Evolutionary conservation across 2,797 vertebrate species (phyloP).

Genomic region (Macropus fuliginosus): DNA sequence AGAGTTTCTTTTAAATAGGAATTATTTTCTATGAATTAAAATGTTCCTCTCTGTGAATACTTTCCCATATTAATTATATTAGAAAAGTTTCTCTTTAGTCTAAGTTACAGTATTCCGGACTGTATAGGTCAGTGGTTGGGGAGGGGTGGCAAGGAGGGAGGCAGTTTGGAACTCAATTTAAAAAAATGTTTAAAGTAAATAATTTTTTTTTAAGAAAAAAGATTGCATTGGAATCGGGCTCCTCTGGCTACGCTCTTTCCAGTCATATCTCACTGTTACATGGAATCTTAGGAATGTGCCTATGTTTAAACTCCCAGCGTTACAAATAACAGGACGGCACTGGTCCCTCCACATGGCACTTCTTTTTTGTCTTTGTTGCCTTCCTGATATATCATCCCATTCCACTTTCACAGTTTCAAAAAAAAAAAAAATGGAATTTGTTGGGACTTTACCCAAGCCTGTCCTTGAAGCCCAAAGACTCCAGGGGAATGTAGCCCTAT

Average conservation of each 20-base stretch:
- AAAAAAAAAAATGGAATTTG: not conserved
- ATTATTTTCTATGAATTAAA: not conserved
- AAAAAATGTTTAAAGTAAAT: not conserved
- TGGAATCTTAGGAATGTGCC: not conserved
- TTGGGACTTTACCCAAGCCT: not conserved
- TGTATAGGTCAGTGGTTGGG: not conserved
- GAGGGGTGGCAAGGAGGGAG: not conserved
- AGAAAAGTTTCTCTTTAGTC: not conserved
- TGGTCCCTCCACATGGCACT: not conserved
- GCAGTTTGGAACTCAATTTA: not conserved
- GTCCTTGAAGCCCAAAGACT: not conserved
- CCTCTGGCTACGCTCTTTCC: not conserved
- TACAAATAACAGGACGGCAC: not conserved
- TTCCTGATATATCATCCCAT: not conserved
- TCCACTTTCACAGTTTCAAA: not conserved
- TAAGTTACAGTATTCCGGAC: not conserved
- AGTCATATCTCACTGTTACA: not conserved
- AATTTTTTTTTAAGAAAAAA: not conserved
- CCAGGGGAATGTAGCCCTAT: not conserved
- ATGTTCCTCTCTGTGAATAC: not conserved
- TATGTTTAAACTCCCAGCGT: not conserved
- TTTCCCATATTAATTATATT: not conserved
- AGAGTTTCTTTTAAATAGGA: not conserved
- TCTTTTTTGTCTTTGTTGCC: not conserved
- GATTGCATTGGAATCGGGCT: not conserved